A percentile compares a stretch with the other conserved stretches of the same genome.
These are phyloP conservation scores for Protosalanx chinensis DNA, from an alignment of 2,797 vertebrate genomes.

Conservation along the genomic window DNA sequence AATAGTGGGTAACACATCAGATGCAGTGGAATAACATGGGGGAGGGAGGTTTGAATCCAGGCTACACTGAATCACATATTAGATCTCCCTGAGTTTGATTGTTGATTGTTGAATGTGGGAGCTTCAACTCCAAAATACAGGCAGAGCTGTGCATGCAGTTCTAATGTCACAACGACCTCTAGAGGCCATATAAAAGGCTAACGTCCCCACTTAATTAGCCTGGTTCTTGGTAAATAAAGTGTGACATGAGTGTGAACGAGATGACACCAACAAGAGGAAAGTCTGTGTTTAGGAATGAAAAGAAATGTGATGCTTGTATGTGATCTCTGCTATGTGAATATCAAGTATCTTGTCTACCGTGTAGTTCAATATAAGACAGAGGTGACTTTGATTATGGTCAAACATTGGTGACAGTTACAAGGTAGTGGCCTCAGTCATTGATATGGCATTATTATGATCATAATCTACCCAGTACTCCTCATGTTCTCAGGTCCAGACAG, in stretches of 20 bases:
- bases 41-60: no score
- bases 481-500: slow-evolving; percentile 36
- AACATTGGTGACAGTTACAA: slow-evolving; percentile 52
- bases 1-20: no score
- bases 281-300: neutral
- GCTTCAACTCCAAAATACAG: neutral
- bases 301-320: neutral
- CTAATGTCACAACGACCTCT: neutral
- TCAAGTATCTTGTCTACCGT: neutral
- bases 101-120: neutral
- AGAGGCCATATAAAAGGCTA: neutral
- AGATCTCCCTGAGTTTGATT: no score
- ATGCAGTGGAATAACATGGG: no score
- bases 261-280: neutral
- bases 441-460: slow-evolving; percentile 42
- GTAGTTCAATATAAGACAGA: no score
- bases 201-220: neutral
- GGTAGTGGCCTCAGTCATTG: slow-evolving; percentile 37
- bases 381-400: slow-evolving; percentile 9
- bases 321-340: neutral
- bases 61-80: no score
- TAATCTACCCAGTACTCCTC: slow-evolving; percentile 39
- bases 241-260: neutral
- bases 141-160: no score
- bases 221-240: neutral